These are phyloP conservation scores for Mormyrus lacerda DNA, from an alignment of 2,113 vertebrate genomes.

Conservation along the genomic window DNA sequence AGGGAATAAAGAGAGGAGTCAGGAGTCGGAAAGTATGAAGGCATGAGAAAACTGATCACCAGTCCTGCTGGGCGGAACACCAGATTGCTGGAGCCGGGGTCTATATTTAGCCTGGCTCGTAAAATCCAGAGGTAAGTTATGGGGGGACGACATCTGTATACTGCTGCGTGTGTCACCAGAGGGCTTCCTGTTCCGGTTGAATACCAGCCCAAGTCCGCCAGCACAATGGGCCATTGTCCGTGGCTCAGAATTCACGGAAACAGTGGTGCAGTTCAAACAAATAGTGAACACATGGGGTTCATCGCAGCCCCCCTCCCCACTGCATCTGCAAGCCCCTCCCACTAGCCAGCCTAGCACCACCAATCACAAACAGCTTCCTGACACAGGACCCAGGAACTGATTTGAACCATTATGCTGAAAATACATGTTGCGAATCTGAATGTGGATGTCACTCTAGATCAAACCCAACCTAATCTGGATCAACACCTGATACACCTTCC, in stretches of 20 bases:
- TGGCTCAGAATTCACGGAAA: conserved; percentile 68
- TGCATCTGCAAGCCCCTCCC: background rate
- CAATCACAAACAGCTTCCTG: background rate
- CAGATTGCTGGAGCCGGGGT: conserved; percentile 11
- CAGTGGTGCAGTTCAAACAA: conserved; percentile 49
- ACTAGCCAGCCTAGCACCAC: conserved; percentile 18
- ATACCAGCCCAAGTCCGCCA: conserved; percentile 31
- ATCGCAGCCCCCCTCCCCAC: conserved; percentile 6
- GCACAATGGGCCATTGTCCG: conserved; percentile 49
- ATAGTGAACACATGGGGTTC: conserved; percentile 17
- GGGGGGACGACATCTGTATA: background rate
- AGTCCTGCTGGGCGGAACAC: conserved; percentile 17
- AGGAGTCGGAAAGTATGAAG: background rate
- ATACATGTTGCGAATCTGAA: background rate
- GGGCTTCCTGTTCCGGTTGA: conserved; percentile 28
- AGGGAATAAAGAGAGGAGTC: background rate
- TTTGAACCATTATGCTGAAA: background rate
- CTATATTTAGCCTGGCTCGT: conserved; percentile 31
- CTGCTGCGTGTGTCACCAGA: background rate
- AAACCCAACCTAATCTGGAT: background rate
- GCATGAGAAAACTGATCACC: conserved; percentile 8
- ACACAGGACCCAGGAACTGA: background rate
- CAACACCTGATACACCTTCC: background rate
- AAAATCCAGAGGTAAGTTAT: conserved; percentile 23
- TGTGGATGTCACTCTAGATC: background rate